Conservation (phyloP, 2,113 vertebrate genomes). For the Leptobrachium ailaonicum region DNA sequence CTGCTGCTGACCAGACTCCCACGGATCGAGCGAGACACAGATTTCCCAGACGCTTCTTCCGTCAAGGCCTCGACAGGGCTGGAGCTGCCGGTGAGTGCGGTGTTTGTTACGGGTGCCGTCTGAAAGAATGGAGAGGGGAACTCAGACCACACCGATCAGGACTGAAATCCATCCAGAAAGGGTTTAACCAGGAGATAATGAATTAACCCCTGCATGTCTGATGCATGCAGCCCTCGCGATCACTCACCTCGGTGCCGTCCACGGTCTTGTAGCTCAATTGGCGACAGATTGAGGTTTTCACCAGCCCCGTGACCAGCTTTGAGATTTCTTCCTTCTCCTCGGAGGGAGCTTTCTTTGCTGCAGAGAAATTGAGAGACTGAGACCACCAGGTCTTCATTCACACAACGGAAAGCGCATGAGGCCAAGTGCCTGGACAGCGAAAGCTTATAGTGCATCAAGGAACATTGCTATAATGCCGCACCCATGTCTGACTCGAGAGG, state of each 20-base stretch:
- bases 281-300: constrained; percentile 86
- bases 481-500: too few relatives aligned
- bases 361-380: constrained; percentile 11
- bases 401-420: too few relatives aligned
- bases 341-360: constrained; percentile 77
- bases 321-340: constrained; percentile 90
- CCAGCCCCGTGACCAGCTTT: constrained; percentile 86
- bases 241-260: constrained; percentile 76
- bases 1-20: constrained; percentile 85
- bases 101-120: constrained; percentile 66
- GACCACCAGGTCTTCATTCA: too few relatives aligned
- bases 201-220: too few relatives aligned
- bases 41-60: constrained; percentile 87
- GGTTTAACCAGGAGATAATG: too few relatives aligned
- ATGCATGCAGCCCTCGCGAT: too few relatives aligned
- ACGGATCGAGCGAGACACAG: constrained; percentile 76
- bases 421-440: too few relatives aligned
- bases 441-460: too few relatives aligned
- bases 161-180: too few relatives aligned
- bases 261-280: constrained; percentile 86
- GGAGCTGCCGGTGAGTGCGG: constrained; percentile 65
- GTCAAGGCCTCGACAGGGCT: constrained; percentile 77
- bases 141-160: too few relatives aligned
- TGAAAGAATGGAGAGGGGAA: constrained; percentile 40
- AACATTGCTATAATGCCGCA: too few relatives aligned